These are phyloP conservation scores for Corvus cornix DNA, from an alignment of 2,113 vertebrate genomes.

Conservation along the genomic window DNA sequence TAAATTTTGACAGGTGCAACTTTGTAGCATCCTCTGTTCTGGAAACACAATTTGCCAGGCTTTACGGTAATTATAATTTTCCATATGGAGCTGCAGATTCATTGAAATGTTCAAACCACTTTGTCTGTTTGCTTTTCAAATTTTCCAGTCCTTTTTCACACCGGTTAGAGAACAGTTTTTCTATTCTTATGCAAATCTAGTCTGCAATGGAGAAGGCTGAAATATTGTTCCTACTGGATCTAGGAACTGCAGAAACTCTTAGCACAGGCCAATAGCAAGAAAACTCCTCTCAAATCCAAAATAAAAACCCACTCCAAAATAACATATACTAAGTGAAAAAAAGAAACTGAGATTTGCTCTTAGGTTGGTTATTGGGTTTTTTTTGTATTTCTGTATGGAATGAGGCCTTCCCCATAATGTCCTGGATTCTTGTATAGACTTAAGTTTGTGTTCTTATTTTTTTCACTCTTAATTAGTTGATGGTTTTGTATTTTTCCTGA, in stretches of 20 bases:
- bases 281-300: background rate
- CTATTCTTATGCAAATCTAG: background rate
- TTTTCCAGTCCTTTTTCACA: background rate
- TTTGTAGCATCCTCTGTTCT: background rate
- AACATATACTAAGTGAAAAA: background rate
- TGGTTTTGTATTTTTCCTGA: background rate
- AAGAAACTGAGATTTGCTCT: background rate
- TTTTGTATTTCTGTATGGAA: background rate
- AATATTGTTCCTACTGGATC: background rate
- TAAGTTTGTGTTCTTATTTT: background rate
- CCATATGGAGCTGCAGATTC: background rate
- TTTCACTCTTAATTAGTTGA: background rate
- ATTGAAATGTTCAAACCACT: background rate
- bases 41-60: background rate
- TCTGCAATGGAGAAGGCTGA: background rate
- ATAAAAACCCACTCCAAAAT: background rate
- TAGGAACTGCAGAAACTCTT: fast-evolving
- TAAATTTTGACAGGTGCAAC: background rate
- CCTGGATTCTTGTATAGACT: background rate
- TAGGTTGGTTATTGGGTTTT: fast-evolving
- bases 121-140: background rate
- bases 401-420: background rate
- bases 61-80: conserved; percentile 12
- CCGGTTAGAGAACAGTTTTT: background rate
- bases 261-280: background rate